phyloP scores from a whole-genome alignment of 2,888 invertebrate species.

The Anoplius nigerrimus region DNA sequence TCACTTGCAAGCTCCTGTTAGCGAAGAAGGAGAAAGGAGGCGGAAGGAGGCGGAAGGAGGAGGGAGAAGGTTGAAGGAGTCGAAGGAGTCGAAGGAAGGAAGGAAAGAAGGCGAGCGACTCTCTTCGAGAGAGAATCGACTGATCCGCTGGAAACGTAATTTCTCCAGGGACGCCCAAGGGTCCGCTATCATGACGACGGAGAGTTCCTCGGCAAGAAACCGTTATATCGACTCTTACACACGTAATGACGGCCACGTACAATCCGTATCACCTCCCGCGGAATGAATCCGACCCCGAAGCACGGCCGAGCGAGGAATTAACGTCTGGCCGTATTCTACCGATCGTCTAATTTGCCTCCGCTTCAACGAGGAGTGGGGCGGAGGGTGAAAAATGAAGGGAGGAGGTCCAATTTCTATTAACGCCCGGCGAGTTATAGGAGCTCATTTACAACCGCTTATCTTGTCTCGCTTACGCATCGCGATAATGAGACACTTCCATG shows the following conservation, averaged over 20 bases:
- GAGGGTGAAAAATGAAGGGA: no score
- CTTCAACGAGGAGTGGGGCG: no score
- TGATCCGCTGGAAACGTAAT: conserved; percentile 25
- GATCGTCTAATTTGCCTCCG: no score
- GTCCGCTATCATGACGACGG: background rate
- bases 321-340: no score
- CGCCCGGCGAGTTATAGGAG: no score
- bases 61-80: background rate
- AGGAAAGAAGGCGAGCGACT: background rate
- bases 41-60: background rate
- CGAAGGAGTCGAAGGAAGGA: conserved; percentile 6
- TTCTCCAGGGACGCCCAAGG: conserved; percentile 23
- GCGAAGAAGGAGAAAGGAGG: background rate
- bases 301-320: no score
- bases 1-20: background rate
- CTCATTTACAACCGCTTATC: no score
- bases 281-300: no score
- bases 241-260: conserved; percentile 45
- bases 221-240: conserved; percentile 43
- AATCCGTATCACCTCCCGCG: conserved; percentile 8
- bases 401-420: no score
- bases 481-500: background rate
- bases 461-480: background rate
- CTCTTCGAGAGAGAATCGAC: no score
- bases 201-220: conserved; percentile 22